A percentile compares a stretch with the other conserved stretches of the same genome.
phyloP scores from a whole-genome alignment of 2,888 invertebrate species.

The Pycnomerus fuliginosus region DNA sequence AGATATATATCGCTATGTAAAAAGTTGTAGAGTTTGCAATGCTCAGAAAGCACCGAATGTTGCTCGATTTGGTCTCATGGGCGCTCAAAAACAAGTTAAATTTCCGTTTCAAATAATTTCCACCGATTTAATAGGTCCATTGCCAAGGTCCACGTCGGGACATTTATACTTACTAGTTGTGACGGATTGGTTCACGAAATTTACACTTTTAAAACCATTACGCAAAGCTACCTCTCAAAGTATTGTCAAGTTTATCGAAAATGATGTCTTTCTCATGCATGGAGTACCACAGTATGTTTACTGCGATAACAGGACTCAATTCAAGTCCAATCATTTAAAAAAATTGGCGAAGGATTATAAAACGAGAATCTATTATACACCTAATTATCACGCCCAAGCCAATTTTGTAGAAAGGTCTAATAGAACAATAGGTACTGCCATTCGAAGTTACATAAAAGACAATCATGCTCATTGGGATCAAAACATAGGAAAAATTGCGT shows the following conservation, averaged over 20 bases:
- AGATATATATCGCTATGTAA: conserved; percentile 22
- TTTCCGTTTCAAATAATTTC: conserved; percentile 27
- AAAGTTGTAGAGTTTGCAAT: conserved; percentile 25
- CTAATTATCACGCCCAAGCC: conserved; percentile 24
- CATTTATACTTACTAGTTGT: neutral
- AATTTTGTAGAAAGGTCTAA: neutral
- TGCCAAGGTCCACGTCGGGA: conserved; percentile 23
- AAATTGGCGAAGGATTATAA: neutral
- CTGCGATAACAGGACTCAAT: neutral
- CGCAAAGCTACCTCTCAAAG: neutral
- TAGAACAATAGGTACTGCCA: neutral
- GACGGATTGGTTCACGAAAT: neutral
- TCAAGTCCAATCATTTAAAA: neutral
- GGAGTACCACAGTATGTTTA: neutral
- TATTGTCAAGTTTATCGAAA: neutral
- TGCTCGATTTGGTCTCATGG: conserved; percentile 26
- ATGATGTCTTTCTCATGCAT: neutral
- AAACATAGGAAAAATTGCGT: neutral
- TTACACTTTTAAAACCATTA: neutral
- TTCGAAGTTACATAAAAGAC: neutral
- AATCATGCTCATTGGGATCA: neutral
- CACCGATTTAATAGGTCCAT: conserved; percentile 26
- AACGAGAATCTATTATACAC: conserved; percentile 22
- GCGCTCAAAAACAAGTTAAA: conserved; percentile 18
- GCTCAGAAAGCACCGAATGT: conserved; percentile 25